Evolutionary conservation across 1,140 invertebrate genomes (phyloP), one percentile per base, ranked within the genome.

Genomic region (Doryteuthis pealeii): DNA sequence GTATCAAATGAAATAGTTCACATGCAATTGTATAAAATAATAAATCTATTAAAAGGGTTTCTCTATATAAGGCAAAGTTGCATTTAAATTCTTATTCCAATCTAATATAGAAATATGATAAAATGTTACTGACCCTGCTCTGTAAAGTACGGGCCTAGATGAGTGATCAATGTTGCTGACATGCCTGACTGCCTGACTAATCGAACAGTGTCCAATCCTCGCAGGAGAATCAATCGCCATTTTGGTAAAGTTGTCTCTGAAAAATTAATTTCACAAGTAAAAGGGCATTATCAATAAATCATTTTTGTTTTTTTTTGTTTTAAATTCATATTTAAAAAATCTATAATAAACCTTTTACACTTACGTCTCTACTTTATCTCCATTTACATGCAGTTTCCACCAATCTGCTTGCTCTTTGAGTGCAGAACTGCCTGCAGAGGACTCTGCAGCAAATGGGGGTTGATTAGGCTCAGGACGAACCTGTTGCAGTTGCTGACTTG

Each of bases 131-230:
- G 83, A 90, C 89, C 83, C 84, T 85, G 31, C 82, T 79, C 73
- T 91, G 89, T 83, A 96, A 93, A 70, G 92, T 91, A 58, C 91
- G 88, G 4, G 93, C 95, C n/a, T 32, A 97, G 84, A 80, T 91
- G 90, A 28, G 94, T 91, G 28, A 96, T 85, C 12, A 96, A 87
- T 14, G 90, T 88, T 0, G 93, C 90, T 85, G 94, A 92, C 54
- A 96, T 86, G 0, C 94, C 93, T 96, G 94, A 79, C 92, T 92
- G 30, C n/a, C 93, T 94, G 66, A 94, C 89, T 68, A 94, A 93
- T 22, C 96, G 90, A 10, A 97, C 88, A 5, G 92, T 91, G 88
- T 96, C 94, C 66, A 97, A 90, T 12, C 95, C 95, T 62, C 91
- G 89, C 71, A 93, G 93, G 70, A 97, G 84, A 67, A 90, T 91